Evolutionary conservation across 2,888 invertebrate genomes (phyloP).

Genomic region (Brachyptera risi): DNA sequence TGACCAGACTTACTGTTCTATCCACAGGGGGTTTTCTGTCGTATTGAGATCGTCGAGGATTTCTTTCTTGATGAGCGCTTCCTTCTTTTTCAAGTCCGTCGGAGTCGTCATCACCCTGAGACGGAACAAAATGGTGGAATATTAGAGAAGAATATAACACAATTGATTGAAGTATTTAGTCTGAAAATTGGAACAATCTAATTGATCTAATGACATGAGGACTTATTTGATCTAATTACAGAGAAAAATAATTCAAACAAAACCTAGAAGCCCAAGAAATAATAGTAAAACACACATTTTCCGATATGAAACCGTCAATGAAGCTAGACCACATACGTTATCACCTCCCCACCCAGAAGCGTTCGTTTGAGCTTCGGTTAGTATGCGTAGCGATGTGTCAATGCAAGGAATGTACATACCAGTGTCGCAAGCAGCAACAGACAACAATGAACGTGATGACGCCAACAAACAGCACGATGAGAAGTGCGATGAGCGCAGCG

Average conservation of each 20-base stretch:
- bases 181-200: too few relatives aligned
- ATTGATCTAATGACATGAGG: too few relatives aligned
- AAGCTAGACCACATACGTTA: too few relatives aligned
- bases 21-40: conserved; percentile 89
- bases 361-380: too few relatives aligned
- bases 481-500: conserved; percentile 77
- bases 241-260: too few relatives aligned
- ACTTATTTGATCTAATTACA: too few relatives aligned
- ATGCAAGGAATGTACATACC: conserved; percentile 52
- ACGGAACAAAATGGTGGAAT: conserved; percentile 24
- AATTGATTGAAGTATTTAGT: too few relatives aligned
- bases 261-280: too few relatives aligned
- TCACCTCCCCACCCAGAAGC: too few relatives aligned
- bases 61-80: conserved; percentile 76
- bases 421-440: conserved; percentile 83
- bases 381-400: too few relatives aligned
- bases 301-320: too few relatives aligned
- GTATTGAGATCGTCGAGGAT: conserved; percentile 83
- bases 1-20: conserved; percentile 75
- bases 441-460: conserved; percentile 81
- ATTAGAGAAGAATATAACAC: neutral
- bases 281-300: too few relatives aligned
- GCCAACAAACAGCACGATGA: conserved; percentile 81
- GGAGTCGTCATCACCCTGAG: conserved; percentile 73
- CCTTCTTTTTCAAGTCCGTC: conserved; percentile 76